Percentiles rank a stretch among this genome's conserved stretches.
Evolutionary conservation across 1,140 invertebrate genomes (phyloP).

Genomic region (Chlorops oryzae): DNA sequence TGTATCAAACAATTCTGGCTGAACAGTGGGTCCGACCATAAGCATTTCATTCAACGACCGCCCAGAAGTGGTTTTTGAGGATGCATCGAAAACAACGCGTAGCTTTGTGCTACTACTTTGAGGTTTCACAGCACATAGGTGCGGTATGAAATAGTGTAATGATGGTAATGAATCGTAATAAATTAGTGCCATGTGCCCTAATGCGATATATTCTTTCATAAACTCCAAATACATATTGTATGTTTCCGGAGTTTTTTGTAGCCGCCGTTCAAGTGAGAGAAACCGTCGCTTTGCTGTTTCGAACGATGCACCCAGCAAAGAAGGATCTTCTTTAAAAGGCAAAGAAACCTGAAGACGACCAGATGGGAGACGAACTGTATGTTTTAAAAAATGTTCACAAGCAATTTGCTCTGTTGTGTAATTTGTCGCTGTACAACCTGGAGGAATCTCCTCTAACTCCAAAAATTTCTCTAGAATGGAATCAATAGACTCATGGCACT

Average conservation of each 20-base stretch:
- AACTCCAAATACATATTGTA: constrained; percentile 24
- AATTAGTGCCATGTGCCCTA: constrained; percentile 25
- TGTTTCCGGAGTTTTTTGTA: constrained; percentile 12
- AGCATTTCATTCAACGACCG: not conserved
- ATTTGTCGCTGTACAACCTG: too few species aligned
- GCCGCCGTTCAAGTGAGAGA: constrained; percentile 19
- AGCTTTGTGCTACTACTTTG: constrained; percentile 24
- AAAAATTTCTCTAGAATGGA: too few species aligned
- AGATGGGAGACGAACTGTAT: too few species aligned
- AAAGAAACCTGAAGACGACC: constrained; percentile 24
- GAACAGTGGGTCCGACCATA: not conserved
- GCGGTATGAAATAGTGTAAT: constrained; percentile 23
- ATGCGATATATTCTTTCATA: constrained; percentile 27
- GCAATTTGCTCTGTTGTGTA: not conserved
- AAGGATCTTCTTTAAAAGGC: constrained; percentile 20
- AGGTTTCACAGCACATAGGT: constrained; percentile 27
- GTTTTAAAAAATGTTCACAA: not conserved
- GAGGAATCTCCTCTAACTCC: too few species aligned
- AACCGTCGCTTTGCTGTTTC: constrained; percentile 18
- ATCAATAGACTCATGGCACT: too few species aligned
- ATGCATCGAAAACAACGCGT: constrained; percentile 29
- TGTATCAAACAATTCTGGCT: not conserved
- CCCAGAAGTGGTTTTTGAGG: not conserved
- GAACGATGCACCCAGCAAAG: not conserved
- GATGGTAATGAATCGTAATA: not conserved